Conservation (phyloP, 2,113 vertebrate genomes). For the Galeopterus variegatus region DNA sequence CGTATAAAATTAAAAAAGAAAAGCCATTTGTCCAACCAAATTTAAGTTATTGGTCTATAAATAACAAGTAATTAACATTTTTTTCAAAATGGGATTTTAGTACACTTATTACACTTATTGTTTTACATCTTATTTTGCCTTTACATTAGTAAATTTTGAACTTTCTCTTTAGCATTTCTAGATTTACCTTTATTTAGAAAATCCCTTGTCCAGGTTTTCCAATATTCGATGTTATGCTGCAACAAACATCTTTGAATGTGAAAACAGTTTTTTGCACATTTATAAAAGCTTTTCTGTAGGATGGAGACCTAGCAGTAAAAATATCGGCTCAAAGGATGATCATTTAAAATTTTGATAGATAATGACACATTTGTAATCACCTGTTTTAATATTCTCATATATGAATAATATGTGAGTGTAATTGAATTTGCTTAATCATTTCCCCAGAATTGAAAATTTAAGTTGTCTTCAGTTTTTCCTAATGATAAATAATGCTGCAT, state of each 20-base stretch:
- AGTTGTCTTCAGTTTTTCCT: background rate
- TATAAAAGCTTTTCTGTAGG: background rate
- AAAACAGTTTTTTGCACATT: background rate
- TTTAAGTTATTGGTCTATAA: background rate
- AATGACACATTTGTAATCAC: background rate
- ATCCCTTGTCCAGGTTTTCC: background rate
- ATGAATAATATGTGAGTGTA: background rate
- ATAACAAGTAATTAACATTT: background rate
- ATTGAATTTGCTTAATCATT: constrained; percentile 61
- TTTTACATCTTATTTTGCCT: background rate
- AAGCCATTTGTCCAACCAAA: background rate
- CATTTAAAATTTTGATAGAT: constrained; percentile 34
- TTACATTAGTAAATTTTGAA: constrained; percentile 42
- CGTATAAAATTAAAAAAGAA: background rate
- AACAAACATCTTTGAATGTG: background rate
- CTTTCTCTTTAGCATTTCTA: background rate
- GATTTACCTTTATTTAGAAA: constrained; percentile 53
- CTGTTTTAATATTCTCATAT: constrained; percentile 27
- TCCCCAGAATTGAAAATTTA: constrained; percentile 3
- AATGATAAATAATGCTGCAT: background rate
- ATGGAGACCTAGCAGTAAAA: background rate
- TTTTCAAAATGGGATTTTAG: background rate
- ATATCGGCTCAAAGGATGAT: background rate
- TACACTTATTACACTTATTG: background rate
- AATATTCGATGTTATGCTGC: background rate